These are phyloP conservation scores for Takifugu rubripes DNA, from an alignment of 2,797 vertebrate species.

Conservation along the genomic window DNA sequence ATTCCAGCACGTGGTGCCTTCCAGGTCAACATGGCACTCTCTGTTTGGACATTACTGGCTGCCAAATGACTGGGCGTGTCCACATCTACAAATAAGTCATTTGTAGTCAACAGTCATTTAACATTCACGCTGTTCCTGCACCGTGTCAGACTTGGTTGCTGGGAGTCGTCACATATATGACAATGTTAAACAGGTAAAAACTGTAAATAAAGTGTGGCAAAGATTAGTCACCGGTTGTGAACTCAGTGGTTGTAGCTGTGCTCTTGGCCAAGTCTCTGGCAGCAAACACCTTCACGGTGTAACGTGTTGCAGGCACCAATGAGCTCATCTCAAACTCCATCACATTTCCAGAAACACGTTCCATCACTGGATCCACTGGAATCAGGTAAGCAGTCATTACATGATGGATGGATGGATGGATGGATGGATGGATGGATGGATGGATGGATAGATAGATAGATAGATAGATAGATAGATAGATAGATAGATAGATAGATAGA, in stretches of 20 bases:
- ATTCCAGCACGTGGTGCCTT: constrained; percentile 85
- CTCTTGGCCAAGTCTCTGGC: constrained; percentile 86
- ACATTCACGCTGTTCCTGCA: too few species aligned
- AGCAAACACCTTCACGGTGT: constrained; percentile 85
- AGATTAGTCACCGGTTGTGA: constrained; percentile 83
- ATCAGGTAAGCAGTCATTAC: too few species aligned
- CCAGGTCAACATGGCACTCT: constrained; percentile 86
- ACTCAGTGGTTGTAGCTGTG: constrained; percentile 79
- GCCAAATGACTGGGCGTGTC: constrained; percentile 87
- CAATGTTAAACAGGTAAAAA: too few species aligned
- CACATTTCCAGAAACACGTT: constrained; percentile 87
- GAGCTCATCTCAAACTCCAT: constrained; percentile 86
- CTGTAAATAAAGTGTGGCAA: too few species aligned
- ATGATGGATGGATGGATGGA: too few species aligned
- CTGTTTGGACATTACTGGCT: constrained; percentile 86
- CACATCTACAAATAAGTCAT: constrained; percentile 70
- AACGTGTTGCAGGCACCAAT: constrained; percentile 84
- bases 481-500: too few species aligned
- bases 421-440: too few species aligned
- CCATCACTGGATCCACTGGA: constrained; percentile 84
- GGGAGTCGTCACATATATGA: too few species aligned
- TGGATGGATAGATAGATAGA: too few species aligned
- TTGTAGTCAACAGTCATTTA: too few species aligned
- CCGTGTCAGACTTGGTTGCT: too few species aligned
- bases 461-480: too few species aligned